Evolutionary conservation across 1,140 invertebrate genomes (phyloP).

Genomic region (Monochamus saltuarius): DNA sequence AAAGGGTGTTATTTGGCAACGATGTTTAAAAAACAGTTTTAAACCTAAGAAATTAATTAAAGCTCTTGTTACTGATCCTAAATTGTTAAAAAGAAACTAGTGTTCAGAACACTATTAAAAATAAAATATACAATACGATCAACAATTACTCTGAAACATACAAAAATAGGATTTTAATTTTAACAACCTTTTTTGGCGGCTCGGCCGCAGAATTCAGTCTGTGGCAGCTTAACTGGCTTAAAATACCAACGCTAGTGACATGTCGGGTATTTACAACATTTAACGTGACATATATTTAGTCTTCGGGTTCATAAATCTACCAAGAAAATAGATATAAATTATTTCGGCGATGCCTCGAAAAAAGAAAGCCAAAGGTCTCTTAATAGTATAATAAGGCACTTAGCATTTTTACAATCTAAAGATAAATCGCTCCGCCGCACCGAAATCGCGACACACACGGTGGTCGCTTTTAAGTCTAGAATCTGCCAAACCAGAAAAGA

Average conservation of each 20-base stretch:
- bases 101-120: slow-evolving; percentile 40
- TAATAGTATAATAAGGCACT: not conserved
- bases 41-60: slow-evolving; percentile 50
- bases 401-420: not conserved
- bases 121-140: slow-evolving; percentile 45
- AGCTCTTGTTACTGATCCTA: slow-evolving; percentile 47
- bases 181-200: slow-evolving; percentile 25
- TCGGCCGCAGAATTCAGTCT: slow-evolving; percentile 29
- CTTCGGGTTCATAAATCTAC: slow-evolving; percentile 1
- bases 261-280: not conserved
- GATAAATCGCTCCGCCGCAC: not conserved
- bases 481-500: too few relatives aligned
- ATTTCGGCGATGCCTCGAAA: not conserved
- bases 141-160: slow-evolving; percentile 45
- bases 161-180: slow-evolving; percentile 45
- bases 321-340: slow-evolving; percentile 1
- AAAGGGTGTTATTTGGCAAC: slow-evolving; percentile 50
- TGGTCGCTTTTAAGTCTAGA: too few relatives aligned
- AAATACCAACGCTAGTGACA: not conserved
- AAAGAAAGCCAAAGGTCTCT: not conserved
- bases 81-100: slow-evolving; percentile 40
- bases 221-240: slow-evolving; percentile 20
- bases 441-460: too few relatives aligned
- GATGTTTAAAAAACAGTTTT: slow-evolving; percentile 40
- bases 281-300: not conserved